phyloP scores from a whole-genome alignment of 2,888 invertebrate genomes.

The Drosophila ezoana region DNA sequence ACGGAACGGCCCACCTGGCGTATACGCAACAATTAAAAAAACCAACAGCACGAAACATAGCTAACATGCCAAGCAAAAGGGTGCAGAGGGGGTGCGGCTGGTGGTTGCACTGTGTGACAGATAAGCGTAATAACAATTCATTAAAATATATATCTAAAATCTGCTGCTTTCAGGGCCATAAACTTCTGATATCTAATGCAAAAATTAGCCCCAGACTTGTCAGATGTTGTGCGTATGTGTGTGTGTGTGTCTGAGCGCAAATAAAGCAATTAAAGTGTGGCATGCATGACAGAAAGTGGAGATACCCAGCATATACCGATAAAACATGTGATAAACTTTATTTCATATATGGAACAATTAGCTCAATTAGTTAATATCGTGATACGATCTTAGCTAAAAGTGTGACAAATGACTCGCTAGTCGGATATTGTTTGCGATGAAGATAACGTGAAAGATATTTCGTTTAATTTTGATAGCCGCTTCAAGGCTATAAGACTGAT shows the following conservation, averaged over 20 bases:
- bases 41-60: slow-evolving; percentile 38
- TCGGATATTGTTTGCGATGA: no score
- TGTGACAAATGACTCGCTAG: no score
- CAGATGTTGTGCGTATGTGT: background rate
- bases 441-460: no score
- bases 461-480: no score
- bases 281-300: background rate
- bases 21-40: slow-evolving; percentile 74
- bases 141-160: slow-evolving; percentile 66
- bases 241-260: slow-evolving; percentile 14
- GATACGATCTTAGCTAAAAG: no score
- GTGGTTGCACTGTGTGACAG: slow-evolving; percentile 48
- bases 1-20: slow-evolving; percentile 51
- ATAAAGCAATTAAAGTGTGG: slow-evolving; percentile 50
- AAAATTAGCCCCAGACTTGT: slow-evolving; percentile 24
- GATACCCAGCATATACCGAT: background rate
- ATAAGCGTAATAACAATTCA: slow-evolving; percentile 76
- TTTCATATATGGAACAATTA: no score
- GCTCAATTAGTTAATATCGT: no score
- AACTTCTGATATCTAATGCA: slow-evolving; percentile 46
- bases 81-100: background rate
- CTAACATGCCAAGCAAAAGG: slow-evolving; percentile 36
- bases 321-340: no score
- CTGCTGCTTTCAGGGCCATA: slow-evolving; percentile 22
- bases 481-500: no score